Evolutionary conservation across 2,888 invertebrate species (phyloP).

Genomic region (Orthosia gothica): DNA sequence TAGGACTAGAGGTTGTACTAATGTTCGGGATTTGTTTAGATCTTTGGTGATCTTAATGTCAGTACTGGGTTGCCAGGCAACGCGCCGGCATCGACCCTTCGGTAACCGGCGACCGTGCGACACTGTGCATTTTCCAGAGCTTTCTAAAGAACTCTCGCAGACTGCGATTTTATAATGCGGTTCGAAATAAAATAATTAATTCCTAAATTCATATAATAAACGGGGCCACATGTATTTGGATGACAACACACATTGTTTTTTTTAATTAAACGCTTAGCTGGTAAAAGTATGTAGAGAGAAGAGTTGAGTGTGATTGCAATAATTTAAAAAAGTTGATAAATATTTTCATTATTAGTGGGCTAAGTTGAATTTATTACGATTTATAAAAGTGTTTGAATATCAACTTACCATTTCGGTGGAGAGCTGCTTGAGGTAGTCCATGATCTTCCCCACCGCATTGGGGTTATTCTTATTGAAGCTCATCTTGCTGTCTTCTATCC

Average conservation of each 20-base stretch:
- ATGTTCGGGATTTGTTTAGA: background rate
- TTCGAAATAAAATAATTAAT: background rate
- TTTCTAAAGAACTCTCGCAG: conserved; percentile 80
- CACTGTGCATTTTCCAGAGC: conserved; percentile 72
- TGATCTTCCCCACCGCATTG: conserved; percentile 89
- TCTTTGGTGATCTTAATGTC: conserved; percentile 2
- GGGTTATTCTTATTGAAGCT: conserved; percentile 91
- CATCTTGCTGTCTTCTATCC: conserved; percentile 83
- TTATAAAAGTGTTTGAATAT: conserved; percentile 4
- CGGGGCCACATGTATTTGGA: background rate
- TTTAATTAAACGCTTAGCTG: conserved; percentile 9
- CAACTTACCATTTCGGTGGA: conserved; percentile 90
- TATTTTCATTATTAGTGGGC: background rate
- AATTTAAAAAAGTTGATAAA: background rate
- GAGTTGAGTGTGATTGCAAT: conserved; percentile 6
- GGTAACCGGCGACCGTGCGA: conserved; percentile 48
- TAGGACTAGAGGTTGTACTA: background rate
- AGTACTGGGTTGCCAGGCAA: conserved; percentile 79
- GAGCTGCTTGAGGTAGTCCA: conserved; percentile 89
- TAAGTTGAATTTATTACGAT: background rate
- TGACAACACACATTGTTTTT: background rate
- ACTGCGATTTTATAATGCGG: conserved; percentile 40
- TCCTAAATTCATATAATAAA: conserved; percentile 29
- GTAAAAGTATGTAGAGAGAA: background rate
- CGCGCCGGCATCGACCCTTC: conserved; percentile 74